Base-by-base conservation (phyloP, 2,113 vertebrate species). In the Monopterus albus region DNA sequence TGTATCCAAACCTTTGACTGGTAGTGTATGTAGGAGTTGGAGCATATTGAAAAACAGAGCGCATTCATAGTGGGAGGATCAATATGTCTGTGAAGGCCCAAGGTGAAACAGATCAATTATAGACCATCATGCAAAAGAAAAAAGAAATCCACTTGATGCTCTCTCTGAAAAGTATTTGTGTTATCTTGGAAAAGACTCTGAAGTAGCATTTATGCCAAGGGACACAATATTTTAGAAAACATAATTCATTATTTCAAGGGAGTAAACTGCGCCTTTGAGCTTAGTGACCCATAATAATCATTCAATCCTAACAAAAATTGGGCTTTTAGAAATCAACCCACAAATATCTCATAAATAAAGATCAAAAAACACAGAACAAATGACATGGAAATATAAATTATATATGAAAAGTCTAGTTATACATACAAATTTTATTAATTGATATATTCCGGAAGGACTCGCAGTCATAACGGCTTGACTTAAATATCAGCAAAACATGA, bases 51-150 rank as follows among this genome's bases (percentile, higher is more conserved):
- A 31, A 7, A 20, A 52, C 35, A 45, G 8, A 40, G 15, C 15
- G n/a, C 2, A 26, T 28, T 36, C 2, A 13, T 12, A 15, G 13
- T 18, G 17, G 20, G 8, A 28, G 17, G 56, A 45, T 20, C n/a
- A 46, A 39, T 42, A 31, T 55, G 31, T 58, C 36, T 39, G 40
- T 42, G 13, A 70, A 79, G 56, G 12, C 9, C 29, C 43, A 47
- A 28, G 10, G 15, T 33, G 39, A 17, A 43, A 0, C 0, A 17
- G 18, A 35, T 80, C 20, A 43, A 51, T 38, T 50, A 56, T 10
- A 43, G 43, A 31, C 18, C 38, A 53, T 56, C 14, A 20, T 36
- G 6, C 20, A 26, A 68, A 56, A 55, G 20, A 11, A 23, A 26
- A 18, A 49, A 1, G 13, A 43, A 20, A n/a, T n/a, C n/a, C 28